phyloP scores from a whole-genome alignment of 37 sponge, comb jelly and placozoan genomes.

The Tethya wilhelma region DNA sequence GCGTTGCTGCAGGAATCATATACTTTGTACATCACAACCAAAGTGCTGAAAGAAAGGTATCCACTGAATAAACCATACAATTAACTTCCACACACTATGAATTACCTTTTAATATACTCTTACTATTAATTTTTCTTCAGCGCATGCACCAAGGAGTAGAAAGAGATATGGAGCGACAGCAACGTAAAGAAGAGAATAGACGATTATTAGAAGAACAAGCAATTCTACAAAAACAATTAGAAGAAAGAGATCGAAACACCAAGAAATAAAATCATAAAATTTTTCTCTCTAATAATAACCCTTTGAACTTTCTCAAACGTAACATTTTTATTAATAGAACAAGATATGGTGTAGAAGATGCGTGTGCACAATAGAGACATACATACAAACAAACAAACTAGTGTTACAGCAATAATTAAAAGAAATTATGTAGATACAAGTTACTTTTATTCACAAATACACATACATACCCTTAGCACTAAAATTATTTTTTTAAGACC shows the following conservation, averaged over 20 bases:
- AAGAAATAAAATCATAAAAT: neutral
- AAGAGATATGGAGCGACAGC: constrained; percentile 77
- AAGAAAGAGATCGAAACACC: constrained; percentile 37
- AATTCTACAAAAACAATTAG: constrained; percentile 41
- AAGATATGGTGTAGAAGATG: neutral
- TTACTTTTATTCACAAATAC: neutral
- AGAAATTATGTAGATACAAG: neutral
- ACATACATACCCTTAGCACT: too few species aligned
- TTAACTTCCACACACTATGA: neutral
- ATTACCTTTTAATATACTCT: neutral
- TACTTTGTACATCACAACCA: constrained; percentile 79
- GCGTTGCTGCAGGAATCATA: constrained; percentile 35
- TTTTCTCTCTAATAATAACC: neutral
- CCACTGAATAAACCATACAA: neutral
- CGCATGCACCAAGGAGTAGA: constrained; percentile 74
- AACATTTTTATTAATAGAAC: neutral
- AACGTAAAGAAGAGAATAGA: constrained; percentile 56
- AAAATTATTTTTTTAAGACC: too few species aligned
- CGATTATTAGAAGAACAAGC: constrained; percentile 57
- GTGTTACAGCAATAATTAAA: neutral
- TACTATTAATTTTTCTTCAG: constrained; percentile 18
- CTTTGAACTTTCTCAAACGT: neutral
- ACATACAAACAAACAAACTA: neutral
- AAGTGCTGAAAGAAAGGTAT: constrained; percentile 69
- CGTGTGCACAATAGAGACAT: neutral